Conservation (phyloP, 2,888 invertebrate genomes). For the Willowsia nigromaculata region DNA sequence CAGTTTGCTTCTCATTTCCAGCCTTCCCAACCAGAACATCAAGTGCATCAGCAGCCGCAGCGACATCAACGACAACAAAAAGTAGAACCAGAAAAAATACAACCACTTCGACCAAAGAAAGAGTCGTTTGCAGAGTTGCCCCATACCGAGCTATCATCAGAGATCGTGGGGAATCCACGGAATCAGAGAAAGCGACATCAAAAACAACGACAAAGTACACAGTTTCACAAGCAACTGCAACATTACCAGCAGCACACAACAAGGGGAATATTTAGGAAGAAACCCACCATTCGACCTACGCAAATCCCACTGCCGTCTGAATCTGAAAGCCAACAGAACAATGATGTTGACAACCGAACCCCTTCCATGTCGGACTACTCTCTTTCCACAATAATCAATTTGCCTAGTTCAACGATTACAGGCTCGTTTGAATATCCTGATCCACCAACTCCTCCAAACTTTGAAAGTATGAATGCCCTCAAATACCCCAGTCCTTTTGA, state of each 20-base stretch:
- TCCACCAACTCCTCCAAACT: constrained; percentile 73
- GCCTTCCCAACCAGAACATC: neutral
- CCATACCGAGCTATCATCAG: constrained; percentile 34
- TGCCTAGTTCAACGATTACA: constrained; percentile 58
- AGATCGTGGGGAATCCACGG: constrained; percentile 43
- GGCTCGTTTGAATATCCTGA: constrained; percentile 73
- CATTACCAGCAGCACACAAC: constrained; percentile 10
- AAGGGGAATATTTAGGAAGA: neutral
- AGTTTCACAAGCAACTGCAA: constrained; percentile 17
- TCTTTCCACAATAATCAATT: constrained; percentile 58
- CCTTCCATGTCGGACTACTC: constrained; percentile 39
- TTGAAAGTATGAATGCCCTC: constrained; percentile 68
- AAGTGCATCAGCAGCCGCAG: neutral
- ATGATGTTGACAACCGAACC: constrained; percentile 28
- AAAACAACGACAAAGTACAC: constrained; percentile 23
- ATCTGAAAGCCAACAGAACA: constrained; percentile 29
- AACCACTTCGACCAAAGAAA: constrained; percentile 3
- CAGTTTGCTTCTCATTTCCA: neutral
- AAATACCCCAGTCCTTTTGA: constrained; percentile 59
- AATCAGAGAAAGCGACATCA: constrained; percentile 59
- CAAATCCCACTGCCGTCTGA: constrained; percentile 56
- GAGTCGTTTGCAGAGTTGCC: neutral
- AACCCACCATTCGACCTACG: constrained; percentile 46
- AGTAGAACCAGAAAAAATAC: neutral
- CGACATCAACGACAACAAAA: neutral